Conservation (phyloP, 2,113 vertebrate genomes). For the Istiophorus platypterus region DNA sequence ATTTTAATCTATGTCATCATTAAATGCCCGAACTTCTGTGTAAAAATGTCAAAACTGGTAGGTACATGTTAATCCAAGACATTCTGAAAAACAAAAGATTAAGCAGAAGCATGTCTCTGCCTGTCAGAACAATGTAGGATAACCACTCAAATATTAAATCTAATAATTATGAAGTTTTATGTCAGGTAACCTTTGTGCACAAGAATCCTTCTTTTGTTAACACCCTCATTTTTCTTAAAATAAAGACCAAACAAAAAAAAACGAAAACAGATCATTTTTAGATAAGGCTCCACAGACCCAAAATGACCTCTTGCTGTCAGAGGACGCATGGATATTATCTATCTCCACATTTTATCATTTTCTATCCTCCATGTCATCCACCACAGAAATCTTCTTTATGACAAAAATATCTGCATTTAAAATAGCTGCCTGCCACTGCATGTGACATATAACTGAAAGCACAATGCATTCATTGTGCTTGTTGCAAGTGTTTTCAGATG, state of each 20-base stretch:
- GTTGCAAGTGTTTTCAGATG: constrained; percentile 55
- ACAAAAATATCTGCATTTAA: constrained; percentile 37
- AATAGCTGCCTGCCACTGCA: constrained; percentile 24
- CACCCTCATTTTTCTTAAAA: background rate
- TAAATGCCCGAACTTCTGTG: background rate
- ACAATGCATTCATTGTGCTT: constrained; percentile 60
- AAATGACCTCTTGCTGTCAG: background rate
- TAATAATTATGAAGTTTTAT: background rate
- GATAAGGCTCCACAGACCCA: background rate
- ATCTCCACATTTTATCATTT: constrained; percentile 22
- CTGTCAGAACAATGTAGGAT: background rate
- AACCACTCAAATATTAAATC: background rate
- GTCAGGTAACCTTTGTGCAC: background rate
- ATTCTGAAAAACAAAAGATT: background rate
- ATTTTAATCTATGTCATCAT: background rate
- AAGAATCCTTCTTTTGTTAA: background rate
- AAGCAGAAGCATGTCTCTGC: background rate
- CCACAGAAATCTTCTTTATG: constrained; percentile 29
- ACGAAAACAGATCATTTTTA: background rate
- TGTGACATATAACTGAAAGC: constrained; percentile 15
- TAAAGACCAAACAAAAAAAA: background rate
- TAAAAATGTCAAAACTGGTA: background rate
- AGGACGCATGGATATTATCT: constrained; percentile 11
- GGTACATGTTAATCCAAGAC: background rate
- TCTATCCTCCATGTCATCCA: constrained; percentile 10